Evolutionary conservation across 2,113 vertebrate genomes (phyloP).

Genomic region (Actinemys pallida): DNA sequence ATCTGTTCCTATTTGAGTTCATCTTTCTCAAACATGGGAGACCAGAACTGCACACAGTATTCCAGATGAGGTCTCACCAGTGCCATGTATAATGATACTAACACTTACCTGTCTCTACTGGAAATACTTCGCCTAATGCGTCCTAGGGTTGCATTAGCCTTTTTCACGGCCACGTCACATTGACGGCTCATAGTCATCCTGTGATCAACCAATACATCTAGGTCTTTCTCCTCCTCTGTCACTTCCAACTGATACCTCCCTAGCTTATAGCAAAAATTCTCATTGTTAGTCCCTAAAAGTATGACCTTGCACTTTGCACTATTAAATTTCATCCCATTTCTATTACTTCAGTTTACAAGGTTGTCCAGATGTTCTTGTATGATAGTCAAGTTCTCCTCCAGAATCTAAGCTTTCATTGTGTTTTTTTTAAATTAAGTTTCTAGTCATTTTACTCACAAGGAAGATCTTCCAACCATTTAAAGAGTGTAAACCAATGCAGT

Average conservation of each 20-base stretch:
- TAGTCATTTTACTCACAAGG: background rate
- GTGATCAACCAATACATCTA: background rate
- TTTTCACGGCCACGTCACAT: background rate
- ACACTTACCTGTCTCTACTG: background rate
- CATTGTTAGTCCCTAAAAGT: background rate
- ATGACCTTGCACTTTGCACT: background rate
- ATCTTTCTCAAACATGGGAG: background rate
- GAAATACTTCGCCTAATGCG: background rate
- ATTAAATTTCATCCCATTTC: background rate
- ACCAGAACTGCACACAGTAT: background rate
- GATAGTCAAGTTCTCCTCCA: background rate
- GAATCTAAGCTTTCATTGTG: background rate
- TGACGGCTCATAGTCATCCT: background rate
- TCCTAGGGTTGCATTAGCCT: background rate
- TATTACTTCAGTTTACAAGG: background rate
- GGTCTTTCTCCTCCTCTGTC: background rate
- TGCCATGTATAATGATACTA: background rate
- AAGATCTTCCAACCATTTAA: background rate
- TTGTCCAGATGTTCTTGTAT: background rate
- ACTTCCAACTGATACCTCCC: background rate
- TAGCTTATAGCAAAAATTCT: background rate
- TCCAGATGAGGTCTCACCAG: background rate
- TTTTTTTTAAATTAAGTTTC: background rate
- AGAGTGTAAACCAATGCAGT: background rate
- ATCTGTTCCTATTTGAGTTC: background rate